Conservation (phyloP, 2,113 vertebrate species). For the Bombycilla garrulus region DNA sequence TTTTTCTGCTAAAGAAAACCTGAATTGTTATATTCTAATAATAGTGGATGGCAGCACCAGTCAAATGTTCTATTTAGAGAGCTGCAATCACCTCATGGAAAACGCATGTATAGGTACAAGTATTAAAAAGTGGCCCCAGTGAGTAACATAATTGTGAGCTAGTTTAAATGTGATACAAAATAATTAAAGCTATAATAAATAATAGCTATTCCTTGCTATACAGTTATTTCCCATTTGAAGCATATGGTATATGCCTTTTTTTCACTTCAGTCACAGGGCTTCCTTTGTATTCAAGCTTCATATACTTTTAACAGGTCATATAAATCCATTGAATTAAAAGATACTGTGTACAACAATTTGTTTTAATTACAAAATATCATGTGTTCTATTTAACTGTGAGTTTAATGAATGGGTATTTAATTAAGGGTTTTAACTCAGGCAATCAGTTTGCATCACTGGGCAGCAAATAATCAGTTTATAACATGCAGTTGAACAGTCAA, state of each 20-base stretch:
- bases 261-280: not conserved
- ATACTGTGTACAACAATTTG: conserved; percentile 40
- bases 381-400: not conserved
- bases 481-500: conserved; percentile 1
- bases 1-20: not conserved
- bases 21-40: not conserved
- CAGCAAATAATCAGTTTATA: conserved; percentile 48
- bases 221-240: not conserved
- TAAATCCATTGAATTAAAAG: conserved; percentile 53
- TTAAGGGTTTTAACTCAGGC: conserved; percentile 58
- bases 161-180: not conserved
- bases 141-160: not conserved
- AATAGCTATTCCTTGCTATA: not conserved
- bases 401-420: conserved; percentile 64
- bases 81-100: not conserved
- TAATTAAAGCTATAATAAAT: not conserved
- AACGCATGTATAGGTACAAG: not conserved
- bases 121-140: not conserved
- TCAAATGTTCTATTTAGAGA: not conserved
- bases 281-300: not conserved
- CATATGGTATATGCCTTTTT: not conserved
- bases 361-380: conserved; percentile 51
- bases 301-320: conserved; percentile 29
- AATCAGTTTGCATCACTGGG: conserved; percentile 56
- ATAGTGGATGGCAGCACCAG: not conserved